Percentiles rank a stretch among this genome's conserved stretches.
phyloP scores from a whole-genome alignment of 2,113 vertebrate species.

The Etheostoma cragini region DNA sequence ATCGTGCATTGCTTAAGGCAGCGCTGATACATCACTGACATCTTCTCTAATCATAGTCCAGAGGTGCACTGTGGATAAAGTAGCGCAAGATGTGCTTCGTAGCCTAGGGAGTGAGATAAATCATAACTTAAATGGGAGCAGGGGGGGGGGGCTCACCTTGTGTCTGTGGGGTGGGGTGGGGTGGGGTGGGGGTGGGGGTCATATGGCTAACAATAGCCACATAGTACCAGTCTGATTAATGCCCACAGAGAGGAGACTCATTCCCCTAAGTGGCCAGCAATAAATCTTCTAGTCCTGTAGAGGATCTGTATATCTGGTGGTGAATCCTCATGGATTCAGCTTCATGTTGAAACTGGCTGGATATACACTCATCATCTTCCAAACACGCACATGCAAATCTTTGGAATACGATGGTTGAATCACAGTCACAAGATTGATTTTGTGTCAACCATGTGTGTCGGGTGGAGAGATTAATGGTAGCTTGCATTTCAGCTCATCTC shows the following conservation, averaged over 20 bases:
- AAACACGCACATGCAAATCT: constrained; percentile 20
- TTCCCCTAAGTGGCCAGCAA: constrained; percentile 44
- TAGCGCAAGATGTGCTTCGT: neutral
- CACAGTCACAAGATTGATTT: constrained; percentile 30
- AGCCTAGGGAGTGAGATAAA: constrained; percentile 42
- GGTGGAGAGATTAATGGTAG: constrained; percentile 19
- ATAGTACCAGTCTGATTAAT: constrained; percentile 63
- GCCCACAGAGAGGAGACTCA: constrained; percentile 44
- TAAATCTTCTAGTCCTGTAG: constrained; percentile 56
- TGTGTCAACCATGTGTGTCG: neutral
- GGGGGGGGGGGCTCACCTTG: constrained; percentile 52
- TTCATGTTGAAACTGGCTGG: neutral
- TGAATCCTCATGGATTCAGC: constrained; percentile 25
- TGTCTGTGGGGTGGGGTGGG: neutral
- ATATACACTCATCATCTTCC: neutral
- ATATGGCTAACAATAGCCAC: constrained; percentile 61
- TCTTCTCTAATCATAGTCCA: constrained; percentile 16
- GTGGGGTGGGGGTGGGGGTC: neutral
- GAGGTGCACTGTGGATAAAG: constrained; percentile 13
- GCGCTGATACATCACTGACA: constrained; percentile 54
- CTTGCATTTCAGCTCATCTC: neutral
- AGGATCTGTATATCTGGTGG: constrained; percentile 4
- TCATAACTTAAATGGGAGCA: constrained; percentile 34
- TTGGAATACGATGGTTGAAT: neutral
- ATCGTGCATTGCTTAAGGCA: constrained; percentile 13